phyloP scores from a whole-genome alignment of 1,140 invertebrate species.

The Ectropis grisescens region DNA sequence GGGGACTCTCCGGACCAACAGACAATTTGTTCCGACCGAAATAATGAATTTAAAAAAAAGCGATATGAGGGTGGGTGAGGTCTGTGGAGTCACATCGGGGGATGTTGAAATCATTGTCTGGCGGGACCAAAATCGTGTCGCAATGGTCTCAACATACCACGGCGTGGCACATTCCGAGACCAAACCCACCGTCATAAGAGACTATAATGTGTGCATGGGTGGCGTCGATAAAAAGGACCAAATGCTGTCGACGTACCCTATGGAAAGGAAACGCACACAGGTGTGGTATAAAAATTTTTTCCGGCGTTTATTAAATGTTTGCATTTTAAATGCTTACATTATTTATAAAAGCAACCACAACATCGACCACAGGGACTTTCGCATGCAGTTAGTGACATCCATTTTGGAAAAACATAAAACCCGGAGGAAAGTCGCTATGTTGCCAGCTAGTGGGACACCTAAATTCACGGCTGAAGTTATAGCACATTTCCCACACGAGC shows the following conservation, averaged over 20 bases:
- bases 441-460: too few species aligned
- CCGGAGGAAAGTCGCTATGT: too few species aligned
- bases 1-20: conserved; percentile 7
- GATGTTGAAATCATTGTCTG: conserved; percentile 13
- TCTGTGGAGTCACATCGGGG: conserved; percentile 2
- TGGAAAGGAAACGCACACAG: conserved; percentile 13
- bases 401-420: too few species aligned
- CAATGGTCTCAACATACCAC: conserved; percentile 14
- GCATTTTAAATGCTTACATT: conserved; percentile 9
- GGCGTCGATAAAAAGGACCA: conserved; percentile 23
- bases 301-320: conserved; percentile 9
- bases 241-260: conserved; percentile 11
- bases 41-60: conserved; percentile 3
- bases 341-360: too few species aligned
- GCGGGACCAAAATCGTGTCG: conserved; percentile 8
- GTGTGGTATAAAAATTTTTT: conserved; percentile 21
- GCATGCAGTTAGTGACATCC: too few species aligned
- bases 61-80: conserved; percentile 3
- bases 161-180: not conserved
- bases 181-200: conserved; percentile 6
- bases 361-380: too few species aligned
- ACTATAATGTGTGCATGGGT: conserved; percentile 19
- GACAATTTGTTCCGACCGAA: conserved; percentile 7
- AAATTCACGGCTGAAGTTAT: too few species aligned
- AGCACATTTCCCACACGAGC: too few species aligned